Evolutionary conservation across 2,113 vertebrate species (phyloP).

Genomic region (Nibea coibor): DNA sequence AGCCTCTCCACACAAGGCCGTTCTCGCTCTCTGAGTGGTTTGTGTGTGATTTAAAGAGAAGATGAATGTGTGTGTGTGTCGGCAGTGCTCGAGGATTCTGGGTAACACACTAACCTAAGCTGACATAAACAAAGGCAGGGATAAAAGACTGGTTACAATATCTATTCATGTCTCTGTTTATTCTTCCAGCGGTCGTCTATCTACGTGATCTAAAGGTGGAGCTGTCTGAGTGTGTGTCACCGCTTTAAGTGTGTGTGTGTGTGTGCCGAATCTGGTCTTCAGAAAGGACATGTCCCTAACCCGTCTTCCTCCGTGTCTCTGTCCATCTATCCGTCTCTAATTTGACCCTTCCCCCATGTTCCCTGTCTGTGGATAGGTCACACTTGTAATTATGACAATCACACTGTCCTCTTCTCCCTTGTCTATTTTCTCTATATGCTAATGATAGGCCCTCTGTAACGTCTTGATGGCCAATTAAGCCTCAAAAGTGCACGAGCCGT

Average conservation of each 20-base stretch:
- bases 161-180: conserved; percentile 57
- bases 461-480: conserved; percentile 73
- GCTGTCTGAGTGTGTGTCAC: neutral
- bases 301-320: conserved; percentile 32
- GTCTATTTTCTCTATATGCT: conserved; percentile 57
- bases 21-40: conserved; percentile 40
- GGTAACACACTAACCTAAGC: conserved; percentile 25
- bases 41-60: conserved; percentile 27
- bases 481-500: conserved; percentile 24
- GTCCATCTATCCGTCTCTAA: conserved; percentile 55
- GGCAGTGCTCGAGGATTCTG: conserved; percentile 6
- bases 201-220: conserved; percentile 15
- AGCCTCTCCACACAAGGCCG: conserved; percentile 55
- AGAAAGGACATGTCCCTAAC: conserved; percentile 27
- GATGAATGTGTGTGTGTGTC: conserved; percentile 6
- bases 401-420: conserved; percentile 35
- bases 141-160: conserved; percentile 34
- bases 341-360: conserved; percentile 66
- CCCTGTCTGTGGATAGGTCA: conserved; percentile 75
- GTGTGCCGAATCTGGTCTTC: conserved; percentile 9
- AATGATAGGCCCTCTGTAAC: conserved; percentile 61
- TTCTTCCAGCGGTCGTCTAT: conserved; percentile 16
- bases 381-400: conserved; percentile 74
- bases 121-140: conserved; percentile 49
- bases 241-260: conserved; percentile 6